Base-by-base conservation (phyloP, 2,113 vertebrate genomes). In the Aptenodytes patagonicus region DNA sequence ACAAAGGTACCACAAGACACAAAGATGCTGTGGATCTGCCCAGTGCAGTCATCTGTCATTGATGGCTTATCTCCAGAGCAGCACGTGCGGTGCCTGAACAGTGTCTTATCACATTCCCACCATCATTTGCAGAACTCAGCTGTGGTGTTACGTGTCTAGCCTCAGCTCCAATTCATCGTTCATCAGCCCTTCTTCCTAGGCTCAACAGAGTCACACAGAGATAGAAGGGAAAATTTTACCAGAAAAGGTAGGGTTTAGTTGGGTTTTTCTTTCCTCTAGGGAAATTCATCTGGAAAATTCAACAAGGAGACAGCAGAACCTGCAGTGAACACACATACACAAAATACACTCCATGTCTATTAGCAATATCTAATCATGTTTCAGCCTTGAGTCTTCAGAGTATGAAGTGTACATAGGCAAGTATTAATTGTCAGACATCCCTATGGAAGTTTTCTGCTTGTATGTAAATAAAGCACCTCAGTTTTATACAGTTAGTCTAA, bases 11-110 rank as follows among this genome's bases (percentile, higher is more conserved):
- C 83, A 92, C 86, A 83, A 87, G 61, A 25, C 22, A 20, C 58
- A 88, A 54, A 51, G 92, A 65, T 71, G 60, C 88, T 65, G 46
- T 82, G 80, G 76, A 55, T 87, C 95, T 96, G 75, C 42, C 55
- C 92, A 80, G 54, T 73, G 85, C 82, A 51, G 31, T 96, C 92
- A 83, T 93, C 89, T 90, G 92, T 81, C 88, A 78, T 4, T 32
- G 83, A 92, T 96, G 92, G 88, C 90, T 89, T 95, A 75, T 88
- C 94, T 85, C 95, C 96, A 96, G 83, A 86, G 83, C 79, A 93
- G 71, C 86, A 87, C 46, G 15, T 90, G 96, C 4, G 1, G 60
- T 47, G 82, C 60, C 85, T 86, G 93, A 96, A 85, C 90, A 88
- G 71, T 13, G 1, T 77, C 60, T 57, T 34, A 32, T 6, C 66